Evolutionary conservation across 2,888 invertebrate genomes (phyloP).

Genomic region (Tachina fera): DNA sequence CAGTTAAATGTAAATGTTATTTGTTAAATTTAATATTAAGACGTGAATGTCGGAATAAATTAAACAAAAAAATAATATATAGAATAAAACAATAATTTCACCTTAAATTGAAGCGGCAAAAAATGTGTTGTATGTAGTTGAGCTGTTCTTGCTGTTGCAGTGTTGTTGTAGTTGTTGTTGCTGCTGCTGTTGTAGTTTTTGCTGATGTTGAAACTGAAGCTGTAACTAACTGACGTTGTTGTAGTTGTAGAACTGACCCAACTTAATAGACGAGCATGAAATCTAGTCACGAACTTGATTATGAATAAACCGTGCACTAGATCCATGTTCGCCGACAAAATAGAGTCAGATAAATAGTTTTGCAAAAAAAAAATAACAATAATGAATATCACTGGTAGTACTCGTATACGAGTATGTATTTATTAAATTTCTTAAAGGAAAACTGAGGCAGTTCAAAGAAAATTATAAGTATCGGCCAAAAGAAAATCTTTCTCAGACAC

Average conservation of each 20-base stretch:
- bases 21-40: slow-evolving; percentile 30
- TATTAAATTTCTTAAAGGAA: slow-evolving; percentile 49
- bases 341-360: slow-evolving; percentile 80
- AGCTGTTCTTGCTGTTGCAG: slow-evolving; percentile 37
- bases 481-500: slow-evolving; percentile 30
- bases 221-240: slow-evolving; percentile 17
- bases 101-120: slow-evolving; percentile 46
- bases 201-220: slow-evolving; percentile 14
- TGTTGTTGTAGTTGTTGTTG: neutral
- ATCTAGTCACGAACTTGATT: slow-evolving; percentile 84
- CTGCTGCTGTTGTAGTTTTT: slow-evolving; percentile 10
- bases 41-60: slow-evolving; percentile 30
- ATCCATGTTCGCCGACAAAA: slow-evolving; percentile 84
- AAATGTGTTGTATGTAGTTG: slow-evolving; percentile 35
- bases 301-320: slow-evolving; percentile 84
- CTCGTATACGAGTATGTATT: neutral
- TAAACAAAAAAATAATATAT: neutral
- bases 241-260: slow-evolving; percentile 82
- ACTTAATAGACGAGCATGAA: slow-evolving; percentile 84
- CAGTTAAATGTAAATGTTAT: neutral
- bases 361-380: slow-evolving; percentile 34
- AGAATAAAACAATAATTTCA: slow-evolving; percentile 54
- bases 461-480: neutral
- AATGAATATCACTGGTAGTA: slow-evolving; percentile 48
- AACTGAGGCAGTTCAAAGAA: slow-evolving; percentile 9